phyloP scores from a whole-genome alignment of 2,888 invertebrate species.

The Ferrisia virgata region DNA sequence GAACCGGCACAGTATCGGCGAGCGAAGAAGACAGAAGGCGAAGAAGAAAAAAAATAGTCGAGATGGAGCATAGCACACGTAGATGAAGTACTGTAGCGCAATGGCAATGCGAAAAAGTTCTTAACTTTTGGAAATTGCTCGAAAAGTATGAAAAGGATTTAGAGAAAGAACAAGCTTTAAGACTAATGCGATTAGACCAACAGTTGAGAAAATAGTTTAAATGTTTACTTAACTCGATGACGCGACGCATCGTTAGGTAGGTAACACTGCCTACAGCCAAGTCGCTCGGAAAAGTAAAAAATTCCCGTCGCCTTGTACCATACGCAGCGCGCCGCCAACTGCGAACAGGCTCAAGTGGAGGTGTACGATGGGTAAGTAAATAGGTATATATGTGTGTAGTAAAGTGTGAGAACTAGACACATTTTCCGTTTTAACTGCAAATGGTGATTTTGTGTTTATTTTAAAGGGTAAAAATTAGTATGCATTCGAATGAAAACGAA shows the following conservation, averaged over 20 bases:
- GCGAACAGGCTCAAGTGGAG: not conserved
- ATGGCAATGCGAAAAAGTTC: not conserved
- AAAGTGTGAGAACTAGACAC: slow-evolving; percentile 43
- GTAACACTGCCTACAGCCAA: not conserved
- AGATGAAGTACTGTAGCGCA: too few species aligned
- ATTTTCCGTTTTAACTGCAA: slow-evolving; percentile 40
- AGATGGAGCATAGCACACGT: too few species aligned
- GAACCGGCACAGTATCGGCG: not conserved
- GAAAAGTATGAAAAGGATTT: slow-evolving; percentile 28
- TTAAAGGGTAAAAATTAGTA: slow-evolving; percentile 38
- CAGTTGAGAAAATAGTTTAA: slow-evolving; percentile 41
- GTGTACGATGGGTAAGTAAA: not conserved
- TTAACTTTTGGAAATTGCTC: slow-evolving; percentile 13
- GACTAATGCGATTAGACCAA: slow-evolving; percentile 40
- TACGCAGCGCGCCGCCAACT: too few species aligned
- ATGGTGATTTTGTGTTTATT: slow-evolving; percentile 45
- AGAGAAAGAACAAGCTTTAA: slow-evolving; percentile 29
- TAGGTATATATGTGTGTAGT: not conserved
- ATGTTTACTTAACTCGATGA: slow-evolving; percentile 36
- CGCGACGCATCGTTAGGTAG: slow-evolving; percentile 31
- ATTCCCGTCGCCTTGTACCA: not conserved
- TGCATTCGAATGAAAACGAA: slow-evolving; percentile 30
- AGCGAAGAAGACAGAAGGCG: not conserved
- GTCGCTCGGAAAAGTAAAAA: not conserved
- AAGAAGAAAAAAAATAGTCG: not conserved